These are phyloP conservation scores for Danio aesculapii DNA, from an alignment of 2,797 vertebrate genomes.

Conservation along the genomic window DNA sequence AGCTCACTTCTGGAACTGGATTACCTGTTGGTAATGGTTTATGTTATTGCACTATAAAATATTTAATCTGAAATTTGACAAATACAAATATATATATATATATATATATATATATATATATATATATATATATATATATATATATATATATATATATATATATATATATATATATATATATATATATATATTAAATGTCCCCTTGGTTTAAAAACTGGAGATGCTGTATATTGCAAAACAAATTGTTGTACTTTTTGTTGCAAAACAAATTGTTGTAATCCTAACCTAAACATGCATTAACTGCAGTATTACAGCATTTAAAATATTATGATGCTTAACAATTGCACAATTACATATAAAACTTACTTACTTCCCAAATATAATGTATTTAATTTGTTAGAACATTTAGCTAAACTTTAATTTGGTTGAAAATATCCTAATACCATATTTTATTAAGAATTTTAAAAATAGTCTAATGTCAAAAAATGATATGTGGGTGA, in stretches of 20 bases:
- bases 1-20: constrained; percentile 99
- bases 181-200: too few species aligned
- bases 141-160: too few species aligned
- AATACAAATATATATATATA: too few species aligned
- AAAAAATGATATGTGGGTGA: too few species aligned
- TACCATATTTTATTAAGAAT: too few species aligned
- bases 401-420: background rate
- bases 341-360: background rate
- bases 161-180: too few species aligned
- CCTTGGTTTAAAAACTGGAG: background rate
- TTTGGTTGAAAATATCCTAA: too few species aligned
- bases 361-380: background rate
- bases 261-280: background rate
- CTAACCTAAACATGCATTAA: background rate
- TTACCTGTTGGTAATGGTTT: constrained; percentile 77
- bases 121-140: too few species aligned
- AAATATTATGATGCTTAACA: background rate
- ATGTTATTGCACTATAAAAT: background rate
- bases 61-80: background rate
- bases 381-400: background rate
- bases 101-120: too few species aligned
- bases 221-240: background rate
- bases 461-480: too few species aligned
- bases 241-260: too few species aligned
- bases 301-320: background rate